Base-by-base conservation (phyloP, 2,797 vertebrate genomes). In the Trichosurus vulpecula region DNA sequence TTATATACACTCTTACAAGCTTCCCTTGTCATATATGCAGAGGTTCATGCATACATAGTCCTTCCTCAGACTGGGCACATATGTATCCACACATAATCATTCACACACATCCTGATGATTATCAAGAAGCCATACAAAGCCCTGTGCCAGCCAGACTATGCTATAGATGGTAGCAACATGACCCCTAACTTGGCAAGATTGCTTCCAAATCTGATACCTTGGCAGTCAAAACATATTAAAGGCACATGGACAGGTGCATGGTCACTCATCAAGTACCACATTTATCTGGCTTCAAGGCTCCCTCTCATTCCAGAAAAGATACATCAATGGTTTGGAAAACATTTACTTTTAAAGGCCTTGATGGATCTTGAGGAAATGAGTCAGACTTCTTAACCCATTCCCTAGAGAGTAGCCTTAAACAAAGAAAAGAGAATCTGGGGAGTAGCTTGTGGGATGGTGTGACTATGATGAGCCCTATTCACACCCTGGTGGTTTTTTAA, bases 261-360 rank as follows among this genome's bases (percentile, higher is more conserved):
- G 25, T 87, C 22, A 47, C 74, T 87, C 22, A 87, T 47, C 47
- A 87, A 27, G 41, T 51, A 51, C 74, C 22, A 47, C 9, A 51
- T 87, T 87, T 51, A 27, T 51, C 41, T 51, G 41, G 74, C 74
- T 81, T 10, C 74, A 81, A 81, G 9, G 74, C 41, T 87, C 41
- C 16, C 19, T 81, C n/a, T 81, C 19, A 41, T 81, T n/a, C 66
- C 74, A 87, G 74, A 14, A 35, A 27, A 1, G 9, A 87, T 27
- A 51, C 6, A 74, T 61, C 61, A 74, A 74, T 19, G 30, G 13
- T 3, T 6, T 8, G n/a, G 52, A 30, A 91, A 52, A 41, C 51
- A 53, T 94, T 95, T 92, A 92, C 93, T 91, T 94, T 93, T 93
- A 90, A 96, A 55, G 66, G 97, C 93, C 87, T 95, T 90, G 47